A percentile compares a stretch with the other conserved stretches of the same genome.
Evolutionary conservation across 2,113 vertebrate species (phyloP).

Genomic region (Scolopax mira): DNA sequence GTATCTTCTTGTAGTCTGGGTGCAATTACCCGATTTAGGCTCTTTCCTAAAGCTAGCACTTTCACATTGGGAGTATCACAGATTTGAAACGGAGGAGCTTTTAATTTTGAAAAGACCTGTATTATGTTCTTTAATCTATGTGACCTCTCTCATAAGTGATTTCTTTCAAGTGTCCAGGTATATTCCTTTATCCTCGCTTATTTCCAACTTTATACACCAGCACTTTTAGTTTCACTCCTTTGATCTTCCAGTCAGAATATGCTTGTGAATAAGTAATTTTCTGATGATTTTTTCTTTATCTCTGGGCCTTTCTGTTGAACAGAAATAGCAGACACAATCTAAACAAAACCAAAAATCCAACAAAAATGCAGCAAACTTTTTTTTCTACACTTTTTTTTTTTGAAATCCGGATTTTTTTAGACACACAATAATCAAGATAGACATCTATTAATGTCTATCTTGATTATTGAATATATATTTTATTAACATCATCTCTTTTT

Average conservation of each 20-base stretch:
- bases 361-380: background rate
- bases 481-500: background rate
- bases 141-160: background rate
- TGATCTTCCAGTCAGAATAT: background rate
- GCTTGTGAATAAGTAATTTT: background rate
- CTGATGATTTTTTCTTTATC: background rate
- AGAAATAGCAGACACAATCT: background rate
- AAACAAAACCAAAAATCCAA: background rate
- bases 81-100: background rate
- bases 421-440: too few species aligned
- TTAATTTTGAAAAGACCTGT: background rate
- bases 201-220: background rate
- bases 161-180: background rate
- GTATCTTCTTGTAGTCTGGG: background rate
- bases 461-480: background rate
- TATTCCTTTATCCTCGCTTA: background rate
- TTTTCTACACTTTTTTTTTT: background rate
- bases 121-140: background rate
- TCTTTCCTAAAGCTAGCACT: background rate
- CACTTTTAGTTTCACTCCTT: background rate
- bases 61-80: background rate
- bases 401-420: background rate
- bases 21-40: background rate
- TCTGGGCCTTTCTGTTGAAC: background rate
- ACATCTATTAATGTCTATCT: background rate